These are phyloP conservation scores for Enteromius mattozi DNA, from an alignment of 2,797 vertebrate species.

Conservation along the genomic window DNA sequence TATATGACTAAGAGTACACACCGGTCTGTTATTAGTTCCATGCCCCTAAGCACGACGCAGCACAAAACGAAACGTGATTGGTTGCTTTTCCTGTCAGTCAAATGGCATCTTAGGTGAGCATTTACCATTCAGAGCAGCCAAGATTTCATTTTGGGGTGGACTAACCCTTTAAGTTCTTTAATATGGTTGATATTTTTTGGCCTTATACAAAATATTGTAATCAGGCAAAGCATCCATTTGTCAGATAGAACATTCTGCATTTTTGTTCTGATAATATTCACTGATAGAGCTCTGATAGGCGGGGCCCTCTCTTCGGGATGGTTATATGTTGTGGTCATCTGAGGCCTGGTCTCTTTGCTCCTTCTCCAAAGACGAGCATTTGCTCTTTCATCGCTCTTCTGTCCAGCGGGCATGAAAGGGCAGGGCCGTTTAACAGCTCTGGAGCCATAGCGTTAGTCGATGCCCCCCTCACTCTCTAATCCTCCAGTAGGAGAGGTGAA, in stretches of 20 bases:
- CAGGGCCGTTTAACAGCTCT: constrained; percentile 63
- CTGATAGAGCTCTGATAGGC: not conserved
- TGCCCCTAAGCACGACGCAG: no score
- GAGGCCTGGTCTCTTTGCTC: constrained; percentile 2
- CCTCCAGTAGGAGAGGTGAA: constrained; percentile 72
- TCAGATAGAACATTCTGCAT: not conserved
- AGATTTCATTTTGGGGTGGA: no score
- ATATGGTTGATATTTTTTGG: not conserved
- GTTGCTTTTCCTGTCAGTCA: no score
- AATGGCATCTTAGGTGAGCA: no score
- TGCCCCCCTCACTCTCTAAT: constrained; percentile 72
- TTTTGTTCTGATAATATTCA: not conserved
- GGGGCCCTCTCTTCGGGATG: not conserved
- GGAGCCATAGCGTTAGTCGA: constrained; percentile 69
- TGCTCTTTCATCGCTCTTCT: constrained; percentile 60
- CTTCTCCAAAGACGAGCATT: constrained; percentile 51
- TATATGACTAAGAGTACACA: no score
- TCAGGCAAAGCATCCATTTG: not conserved
- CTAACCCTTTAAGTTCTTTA: not conserved
- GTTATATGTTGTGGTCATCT: constrained; percentile 18
- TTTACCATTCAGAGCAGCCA: no score
- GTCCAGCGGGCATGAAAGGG: constrained; percentile 71
- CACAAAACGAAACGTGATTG: no score
- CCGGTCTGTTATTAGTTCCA: no score
- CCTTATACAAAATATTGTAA: not conserved